A percentile compares a stretch with the other conserved stretches of the same genome.
Evolutionary conservation across 2,888 invertebrate genomes (phyloP).

Genomic region (Epistrophella euchroma): DNA sequence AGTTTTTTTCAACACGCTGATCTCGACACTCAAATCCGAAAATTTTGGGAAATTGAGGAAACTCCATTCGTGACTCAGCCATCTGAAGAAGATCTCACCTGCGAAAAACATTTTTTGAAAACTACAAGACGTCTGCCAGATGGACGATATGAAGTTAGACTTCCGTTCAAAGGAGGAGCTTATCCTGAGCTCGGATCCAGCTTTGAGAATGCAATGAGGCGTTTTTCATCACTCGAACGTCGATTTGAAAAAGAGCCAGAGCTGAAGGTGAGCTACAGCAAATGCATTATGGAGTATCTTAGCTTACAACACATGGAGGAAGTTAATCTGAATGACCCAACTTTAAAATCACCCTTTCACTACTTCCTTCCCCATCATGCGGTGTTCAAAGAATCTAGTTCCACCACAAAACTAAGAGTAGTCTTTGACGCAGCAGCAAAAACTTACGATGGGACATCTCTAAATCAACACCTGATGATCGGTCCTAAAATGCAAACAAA

Average conservation of each 20-base stretch:
- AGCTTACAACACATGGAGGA: conserved; percentile 11
- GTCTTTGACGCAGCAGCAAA: neutral
- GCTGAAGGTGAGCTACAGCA: no score
- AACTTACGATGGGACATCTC: conserved; percentile 14
- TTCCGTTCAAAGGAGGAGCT: no score
- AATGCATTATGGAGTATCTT: neutral
- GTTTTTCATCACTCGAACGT: no score
- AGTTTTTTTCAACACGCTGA: conserved; percentile 5
- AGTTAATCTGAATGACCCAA: neutral
- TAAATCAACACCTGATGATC: conserved; percentile 23
- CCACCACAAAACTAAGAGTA: no score
- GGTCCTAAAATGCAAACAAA: conserved; percentile 29
- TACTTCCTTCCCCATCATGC: conserved; percentile 27
- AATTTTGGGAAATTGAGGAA: no score
- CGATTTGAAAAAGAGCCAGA: no score
- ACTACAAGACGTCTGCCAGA: no score
- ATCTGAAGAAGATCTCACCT: no score
- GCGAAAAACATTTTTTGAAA: no score
- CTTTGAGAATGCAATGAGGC: neutral
- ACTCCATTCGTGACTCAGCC: no score
- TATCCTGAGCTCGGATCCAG: no score
- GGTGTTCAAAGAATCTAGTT: conserved; percentile 11
- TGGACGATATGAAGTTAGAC: no score
- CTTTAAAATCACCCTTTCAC: neutral
- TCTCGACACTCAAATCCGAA: neutral